A percentile compares a stretch with the other conserved stretches of the same genome.
These are phyloP conservation scores for Drosophila nigromelanica DNA, from an alignment of 1,140 invertebrate species.

Conservation along the genomic window DNA sequence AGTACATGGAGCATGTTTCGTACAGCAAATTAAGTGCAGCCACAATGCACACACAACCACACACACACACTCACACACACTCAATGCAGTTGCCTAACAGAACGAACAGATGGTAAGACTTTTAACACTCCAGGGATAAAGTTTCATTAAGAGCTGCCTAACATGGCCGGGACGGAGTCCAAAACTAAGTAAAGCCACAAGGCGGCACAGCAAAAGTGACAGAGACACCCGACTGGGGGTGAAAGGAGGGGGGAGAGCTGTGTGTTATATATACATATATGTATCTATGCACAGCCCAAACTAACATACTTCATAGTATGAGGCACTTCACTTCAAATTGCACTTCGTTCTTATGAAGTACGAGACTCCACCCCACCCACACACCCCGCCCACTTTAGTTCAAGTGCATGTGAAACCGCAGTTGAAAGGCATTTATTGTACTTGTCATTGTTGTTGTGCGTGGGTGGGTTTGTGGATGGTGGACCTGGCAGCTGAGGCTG, in stretches of 20 bases:
- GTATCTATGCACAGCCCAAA: slow-evolving; percentile 29
- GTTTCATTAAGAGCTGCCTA: slow-evolving; percentile 76
- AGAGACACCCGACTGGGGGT: neutral
- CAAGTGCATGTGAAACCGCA: slow-evolving; percentile 82
- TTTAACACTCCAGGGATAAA: slow-evolving; percentile 79
- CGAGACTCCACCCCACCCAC: slow-evolving; percentile 1
- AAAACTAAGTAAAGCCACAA: slow-evolving; percentile 61
- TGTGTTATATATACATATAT: neutral
- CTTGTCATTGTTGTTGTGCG: slow-evolving; percentile 75
- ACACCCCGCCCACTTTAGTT: slow-evolving; percentile 58
- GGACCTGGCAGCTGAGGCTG: slow-evolving; percentile 20
- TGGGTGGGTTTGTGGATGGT: slow-evolving; percentile 34
- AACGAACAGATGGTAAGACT: slow-evolving; percentile 68
- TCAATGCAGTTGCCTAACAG: slow-evolving; percentile 32
- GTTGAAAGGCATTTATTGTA: slow-evolving; percentile 83
- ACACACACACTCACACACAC: slow-evolving; percentile 2
- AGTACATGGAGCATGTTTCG: slow-evolving; percentile 30
- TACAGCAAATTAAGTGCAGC: slow-evolving; percentile 56
- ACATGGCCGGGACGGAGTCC: slow-evolving; percentile 45
- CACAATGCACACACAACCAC: slow-evolving; percentile 25
- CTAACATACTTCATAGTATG: slow-evolving; percentile 71
- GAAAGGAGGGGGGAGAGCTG: neutral
- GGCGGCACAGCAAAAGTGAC: slow-evolving; percentile 24
- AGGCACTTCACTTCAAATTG: slow-evolving; percentile 58
- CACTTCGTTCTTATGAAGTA: slow-evolving; percentile 51